phyloP scores from a whole-genome alignment of 1,140 invertebrate genomes.

The Ceratina australensis region DNA sequence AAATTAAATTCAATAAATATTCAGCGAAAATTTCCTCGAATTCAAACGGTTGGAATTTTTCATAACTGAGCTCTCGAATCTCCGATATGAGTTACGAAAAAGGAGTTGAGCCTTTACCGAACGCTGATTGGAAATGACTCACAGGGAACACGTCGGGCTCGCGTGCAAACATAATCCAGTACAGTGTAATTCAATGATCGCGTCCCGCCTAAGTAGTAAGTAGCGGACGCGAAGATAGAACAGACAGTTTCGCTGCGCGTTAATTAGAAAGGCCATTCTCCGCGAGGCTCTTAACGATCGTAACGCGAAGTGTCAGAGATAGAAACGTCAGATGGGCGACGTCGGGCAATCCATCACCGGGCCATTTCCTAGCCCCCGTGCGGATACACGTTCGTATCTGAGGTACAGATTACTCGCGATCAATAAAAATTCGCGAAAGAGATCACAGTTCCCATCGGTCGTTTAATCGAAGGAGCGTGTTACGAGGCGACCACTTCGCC shows the following conservation, averaged over 20 bases:
- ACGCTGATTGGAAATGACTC: constrained; percentile 24
- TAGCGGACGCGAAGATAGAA: constrained; percentile 9
- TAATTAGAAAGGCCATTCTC: constrained; percentile 67
- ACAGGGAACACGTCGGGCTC: constrained; percentile 35
- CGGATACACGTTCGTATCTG: constrained; percentile 7
- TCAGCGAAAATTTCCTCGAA: no score
- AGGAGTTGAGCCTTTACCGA: not conserved
- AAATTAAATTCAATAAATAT: no score
- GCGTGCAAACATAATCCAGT: constrained; percentile 30
- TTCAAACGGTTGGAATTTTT: no score
- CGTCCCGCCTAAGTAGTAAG: constrained; percentile 7
- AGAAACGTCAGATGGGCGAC: constrained; percentile 63
- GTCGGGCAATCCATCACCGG: constrained; percentile 57
- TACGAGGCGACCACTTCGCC: constrained; percentile 29
- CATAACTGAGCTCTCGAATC: no score
- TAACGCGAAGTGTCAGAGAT: constrained; percentile 59
- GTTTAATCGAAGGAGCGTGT: constrained; percentile 57
- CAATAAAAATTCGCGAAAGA: constrained; percentile 44
- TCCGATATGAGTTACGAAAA: not conserved
- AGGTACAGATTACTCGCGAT: constrained; percentile 36
- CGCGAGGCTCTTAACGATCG: constrained; percentile 52
- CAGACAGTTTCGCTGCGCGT: constrained; percentile 58
- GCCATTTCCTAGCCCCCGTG: constrained; percentile 1
- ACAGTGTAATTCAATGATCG: constrained; percentile 61
- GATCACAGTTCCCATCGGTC: constrained; percentile 10